phyloP scores from a whole-genome alignment of 2,888 invertebrate genomes.

The Cremastinae sp. region DNA sequence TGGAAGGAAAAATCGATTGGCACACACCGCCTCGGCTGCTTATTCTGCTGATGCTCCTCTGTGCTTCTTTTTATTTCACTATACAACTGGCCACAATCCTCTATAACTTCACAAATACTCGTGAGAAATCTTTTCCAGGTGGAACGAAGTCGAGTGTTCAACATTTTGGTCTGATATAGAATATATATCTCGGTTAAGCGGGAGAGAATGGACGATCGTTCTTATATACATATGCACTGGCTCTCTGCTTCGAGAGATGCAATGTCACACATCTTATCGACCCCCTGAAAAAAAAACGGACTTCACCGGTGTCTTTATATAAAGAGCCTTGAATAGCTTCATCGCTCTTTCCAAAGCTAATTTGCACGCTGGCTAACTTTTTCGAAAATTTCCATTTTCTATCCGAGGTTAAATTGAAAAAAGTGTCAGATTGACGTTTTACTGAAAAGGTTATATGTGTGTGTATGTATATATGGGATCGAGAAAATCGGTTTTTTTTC shows the following conservation, averaged over 20 bases:
- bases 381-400: too few relatives aligned
- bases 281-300: too few relatives aligned
- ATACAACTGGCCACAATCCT: slow-evolving; percentile 22
- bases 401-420: too few relatives aligned
- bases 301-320: too few relatives aligned
- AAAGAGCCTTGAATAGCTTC: too few relatives aligned
- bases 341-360: too few relatives aligned
- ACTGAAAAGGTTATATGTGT: too few relatives aligned
- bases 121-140: slow-evolving; percentile 34
- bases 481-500: background rate
- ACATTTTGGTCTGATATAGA: slow-evolving; percentile 31
- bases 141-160: slow-evolving; percentile 3
- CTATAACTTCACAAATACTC: slow-evolving; percentile 32
- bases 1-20: slow-evolving; percentile 49
- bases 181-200: background rate
- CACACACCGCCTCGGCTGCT: slow-evolving; percentile 4
- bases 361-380: too few relatives aligned
- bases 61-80: slow-evolving; percentile 30
- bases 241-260: background rate
- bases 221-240: too few relatives aligned
- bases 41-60: too few relatives aligned
- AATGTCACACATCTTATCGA: slow-evolving; percentile 19
- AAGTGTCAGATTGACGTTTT: too few relatives aligned
- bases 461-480: too few relatives aligned
- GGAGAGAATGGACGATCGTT: slow-evolving; percentile 1